Conservation (phyloP, 2,888 invertebrate species). For the Sminthurinus aureus region DNA sequence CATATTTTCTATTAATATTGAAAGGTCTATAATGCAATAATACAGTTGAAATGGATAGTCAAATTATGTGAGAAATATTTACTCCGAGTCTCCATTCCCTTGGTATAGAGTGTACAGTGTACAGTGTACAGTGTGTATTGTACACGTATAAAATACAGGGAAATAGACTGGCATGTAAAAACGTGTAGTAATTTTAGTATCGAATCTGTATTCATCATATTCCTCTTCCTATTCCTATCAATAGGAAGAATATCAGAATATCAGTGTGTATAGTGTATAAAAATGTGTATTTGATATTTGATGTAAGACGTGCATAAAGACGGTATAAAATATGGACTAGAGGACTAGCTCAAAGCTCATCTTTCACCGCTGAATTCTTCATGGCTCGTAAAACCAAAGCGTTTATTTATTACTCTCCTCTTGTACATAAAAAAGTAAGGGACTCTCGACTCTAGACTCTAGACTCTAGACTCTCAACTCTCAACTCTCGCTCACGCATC, state of each 20-base stretch:
- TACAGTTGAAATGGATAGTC: neutral
- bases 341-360: slow-evolving; percentile 16
- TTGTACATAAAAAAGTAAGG: slow-evolving; percentile 7
- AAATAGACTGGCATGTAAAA: no score
- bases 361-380: slow-evolving; percentile 22
- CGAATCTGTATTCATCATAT: no score
- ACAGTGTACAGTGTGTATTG: no score
- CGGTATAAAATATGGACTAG: neutral
- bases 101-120: no score
- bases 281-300: neutral
- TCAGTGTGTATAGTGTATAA: neutral
- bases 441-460: neutral
- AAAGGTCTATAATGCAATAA: no score
- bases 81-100: no score
- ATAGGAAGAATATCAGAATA: no score
- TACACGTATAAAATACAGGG: no score
- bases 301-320: neutral
- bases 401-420: slow-evolving; percentile 17
- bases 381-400: slow-evolving; percentile 19
- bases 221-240: no score
- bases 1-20: no score
- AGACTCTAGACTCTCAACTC: no score
- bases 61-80: neutral
- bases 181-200: no score
- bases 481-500: neutral